Conservation (phyloP, 2,797 vertebrate genomes). For the Lithobates pipiens region DNA sequence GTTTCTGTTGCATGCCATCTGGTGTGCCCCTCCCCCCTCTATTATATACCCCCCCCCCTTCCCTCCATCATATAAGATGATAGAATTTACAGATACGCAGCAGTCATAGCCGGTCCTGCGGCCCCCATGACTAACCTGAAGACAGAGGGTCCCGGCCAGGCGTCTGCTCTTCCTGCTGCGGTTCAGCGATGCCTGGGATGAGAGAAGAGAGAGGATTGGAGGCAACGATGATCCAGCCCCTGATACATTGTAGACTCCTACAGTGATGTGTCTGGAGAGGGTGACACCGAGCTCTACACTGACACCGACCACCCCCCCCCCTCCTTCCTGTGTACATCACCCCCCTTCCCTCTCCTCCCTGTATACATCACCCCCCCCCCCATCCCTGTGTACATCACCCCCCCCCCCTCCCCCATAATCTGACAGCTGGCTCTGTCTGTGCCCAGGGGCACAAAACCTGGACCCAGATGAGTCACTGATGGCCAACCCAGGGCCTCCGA, state of each 20-base stretch:
- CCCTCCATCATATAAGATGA: neutral
- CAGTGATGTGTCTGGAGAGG: neutral
- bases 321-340: conserved; percentile 9
- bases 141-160: conserved; percentile 4
- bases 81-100: neutral
- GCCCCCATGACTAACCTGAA: conserved; percentile 40
- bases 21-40: neutral
- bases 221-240: conserved; percentile 6
- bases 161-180: conserved; percentile 40
- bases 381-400: neutral
- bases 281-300: neutral
- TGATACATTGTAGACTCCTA: conserved; percentile 15
- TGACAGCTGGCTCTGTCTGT: conserved; percentile 12
- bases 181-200: conserved; percentile 61
- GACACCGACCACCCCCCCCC: neutral
- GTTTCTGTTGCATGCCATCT: conserved; percentile 1
- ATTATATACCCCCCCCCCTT: neutral
- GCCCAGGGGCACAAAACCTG: neutral
- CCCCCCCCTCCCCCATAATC: conserved; percentile 7
- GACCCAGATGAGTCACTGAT: neutral
- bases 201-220: conserved; percentile 23
- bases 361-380: neutral
- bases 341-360: conserved; percentile 10
- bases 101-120: neutral
- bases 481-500: no score